These are phyloP conservation scores for Protonibea diacanthus DNA, from an alignment of 2,797 vertebrate species.

Conservation along the genomic window DNA sequence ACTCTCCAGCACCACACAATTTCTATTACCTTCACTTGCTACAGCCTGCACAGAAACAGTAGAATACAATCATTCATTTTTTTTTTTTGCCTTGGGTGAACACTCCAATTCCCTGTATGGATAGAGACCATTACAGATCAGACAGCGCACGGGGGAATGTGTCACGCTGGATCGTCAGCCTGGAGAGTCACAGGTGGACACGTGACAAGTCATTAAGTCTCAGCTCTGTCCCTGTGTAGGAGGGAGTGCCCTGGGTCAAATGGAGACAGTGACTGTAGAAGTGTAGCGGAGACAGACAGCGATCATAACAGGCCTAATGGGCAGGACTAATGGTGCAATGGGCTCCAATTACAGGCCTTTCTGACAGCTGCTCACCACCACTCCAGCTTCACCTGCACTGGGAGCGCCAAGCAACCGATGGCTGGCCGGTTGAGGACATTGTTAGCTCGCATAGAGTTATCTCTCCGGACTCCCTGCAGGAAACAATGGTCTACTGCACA, in stretches of 20 bases:
- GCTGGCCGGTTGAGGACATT: slow-evolving; percentile 62
- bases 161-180: slow-evolving; percentile 46
- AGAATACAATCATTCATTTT: slow-evolving; percentile 56
- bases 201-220: slow-evolving; percentile 78
- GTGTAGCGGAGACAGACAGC: slow-evolving; percentile 76
- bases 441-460: slow-evolving; percentile 67
- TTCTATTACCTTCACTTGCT: slow-evolving; percentile 54
- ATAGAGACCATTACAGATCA: slow-evolving; percentile 72
- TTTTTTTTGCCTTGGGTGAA: slow-evolving; percentile 51
- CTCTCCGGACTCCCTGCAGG: slow-evolving; percentile 52
- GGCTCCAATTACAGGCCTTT: slow-evolving; percentile 81
- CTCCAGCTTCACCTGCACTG: slow-evolving; percentile 70
- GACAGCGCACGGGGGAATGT: slow-evolving; percentile 54
- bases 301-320: slow-evolving; percentile 84
- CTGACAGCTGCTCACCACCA: slow-evolving; percentile 83
- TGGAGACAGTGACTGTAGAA: slow-evolving; percentile 73
- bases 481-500: slow-evolving; percentile 65
- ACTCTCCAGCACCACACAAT: slow-evolving; percentile 7
- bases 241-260: slow-evolving; percentile 80
- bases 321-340: slow-evolving; percentile 83
- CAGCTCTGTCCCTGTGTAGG: slow-evolving; percentile 62
- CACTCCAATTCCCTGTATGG: slow-evolving; percentile 62
- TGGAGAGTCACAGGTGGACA: slow-evolving; percentile 70
- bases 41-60: slow-evolving; percentile 33
- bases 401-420: slow-evolving; percentile 46